Evolutionary conservation across 2,797 vertebrate species (phyloP).

Genomic region (Phrynocephalus forsythii): DNA sequence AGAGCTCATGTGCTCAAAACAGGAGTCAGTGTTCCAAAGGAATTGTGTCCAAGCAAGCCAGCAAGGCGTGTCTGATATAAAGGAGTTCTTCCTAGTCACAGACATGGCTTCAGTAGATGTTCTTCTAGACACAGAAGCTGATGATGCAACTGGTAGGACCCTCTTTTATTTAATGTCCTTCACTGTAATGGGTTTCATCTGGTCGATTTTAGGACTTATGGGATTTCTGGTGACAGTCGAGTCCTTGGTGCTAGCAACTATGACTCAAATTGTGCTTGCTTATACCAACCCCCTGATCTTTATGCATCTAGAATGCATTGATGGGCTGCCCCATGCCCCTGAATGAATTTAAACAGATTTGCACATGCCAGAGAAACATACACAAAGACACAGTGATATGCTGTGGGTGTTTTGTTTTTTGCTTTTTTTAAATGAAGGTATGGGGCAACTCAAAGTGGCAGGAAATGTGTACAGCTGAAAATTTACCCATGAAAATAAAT

Average conservation of each 20-base stretch:
- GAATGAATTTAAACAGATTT: not conserved
- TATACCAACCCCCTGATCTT: conserved; percentile 6
- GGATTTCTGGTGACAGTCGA: conserved; percentile 54
- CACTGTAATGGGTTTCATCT: conserved; percentile 67
- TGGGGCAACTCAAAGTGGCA: not conserved
- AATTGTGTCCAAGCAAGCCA: conserved; percentile 71
- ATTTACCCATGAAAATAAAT: not conserved
- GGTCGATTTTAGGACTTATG: conserved; percentile 50
- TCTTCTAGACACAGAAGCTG: conserved; percentile 75
- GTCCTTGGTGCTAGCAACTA: conserved; percentile 51
- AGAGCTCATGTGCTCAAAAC: conserved; percentile 65
- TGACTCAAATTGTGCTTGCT: conserved; percentile 36
- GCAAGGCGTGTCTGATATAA: conserved; percentile 68
- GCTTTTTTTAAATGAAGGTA: not conserved
- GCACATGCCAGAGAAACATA: not conserved
- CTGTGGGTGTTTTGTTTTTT: no score
- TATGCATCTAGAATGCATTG: not conserved
- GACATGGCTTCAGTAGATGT: conserved; percentile 75
- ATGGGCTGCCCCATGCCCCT: not conserved
- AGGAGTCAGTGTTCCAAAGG: conserved; percentile 69
- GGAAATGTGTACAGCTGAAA: not conserved
- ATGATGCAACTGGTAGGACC: conserved; percentile 74
- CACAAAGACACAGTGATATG: not conserved
- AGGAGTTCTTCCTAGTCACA: conserved; percentile 73
- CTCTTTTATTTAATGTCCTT: conserved; percentile 74